Evolutionary conservation across 92 coral and sea anemone species (phyloP), one percentile per base, ranked within the genome.

Genomic region (Phenganax stokvisi): DNA sequence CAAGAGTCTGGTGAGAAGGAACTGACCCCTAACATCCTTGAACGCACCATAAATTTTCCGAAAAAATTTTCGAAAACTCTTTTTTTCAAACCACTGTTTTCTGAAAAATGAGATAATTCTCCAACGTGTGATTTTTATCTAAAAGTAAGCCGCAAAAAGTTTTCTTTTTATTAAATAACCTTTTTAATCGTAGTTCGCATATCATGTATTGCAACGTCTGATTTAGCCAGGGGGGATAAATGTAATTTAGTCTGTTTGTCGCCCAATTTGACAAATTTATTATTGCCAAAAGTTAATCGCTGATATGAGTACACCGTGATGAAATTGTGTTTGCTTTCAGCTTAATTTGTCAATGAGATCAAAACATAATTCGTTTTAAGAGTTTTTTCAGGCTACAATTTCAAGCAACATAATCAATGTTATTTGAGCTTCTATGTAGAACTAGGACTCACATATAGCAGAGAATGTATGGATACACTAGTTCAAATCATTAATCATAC

Each of bases 21-120:
- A 57, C 20, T 75, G 80, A 75, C 80, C 80, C 79, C 55, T 74
- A 74, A 74, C 62, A 51, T 31, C 16, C 67, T 61, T 61, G 47
- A 37, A 37, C 47, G 47, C 47, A 37, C 47, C 47, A 37, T 37
- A 37, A 51, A 12, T 28, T 11, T 9, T 44, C 25, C 71, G 71
- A 65, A 20, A 20, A 65, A 65, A 44, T 6, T 11, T 17, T 11
- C 0, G 71, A 65, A 11, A 29, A 6, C 20, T 37, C 20, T 37
- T 37, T 37, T 37, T 37, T 37, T 37, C 5, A 5, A 69, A 74
- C 79, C 79, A 56, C 79, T 53, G 62, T 7, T 61, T 61, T 13
- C 67, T 20, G 25, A 66, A 66, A 7, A 27, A 2, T 51, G 1
- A 66, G 7, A 66, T 16, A 27, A 27, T 66, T 28, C 25, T 61